Conservation (phyloP, 2,797 vertebrate species). For the Hydrophis major region DNA sequence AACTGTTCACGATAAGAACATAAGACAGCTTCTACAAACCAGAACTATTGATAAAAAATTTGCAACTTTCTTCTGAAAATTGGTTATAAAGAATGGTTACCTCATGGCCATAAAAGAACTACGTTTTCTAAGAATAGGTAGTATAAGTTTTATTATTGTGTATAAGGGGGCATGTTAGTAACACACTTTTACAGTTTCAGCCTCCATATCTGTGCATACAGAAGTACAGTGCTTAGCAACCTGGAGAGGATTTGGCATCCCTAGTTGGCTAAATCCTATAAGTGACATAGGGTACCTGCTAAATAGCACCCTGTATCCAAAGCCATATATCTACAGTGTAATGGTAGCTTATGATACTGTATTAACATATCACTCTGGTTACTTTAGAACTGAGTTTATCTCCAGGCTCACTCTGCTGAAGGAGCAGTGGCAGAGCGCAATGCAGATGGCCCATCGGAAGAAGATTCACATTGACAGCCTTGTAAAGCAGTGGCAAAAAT, state of each 20-base stretch:
- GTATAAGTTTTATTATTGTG: background rate
- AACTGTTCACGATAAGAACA: background rate
- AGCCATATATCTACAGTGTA: background rate
- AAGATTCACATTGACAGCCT: conserved; percentile 74
- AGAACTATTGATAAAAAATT: background rate
- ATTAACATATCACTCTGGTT: conserved; percentile 18
- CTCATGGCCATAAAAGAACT: background rate
- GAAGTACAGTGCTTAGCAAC: background rate
- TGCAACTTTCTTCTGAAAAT: background rate
- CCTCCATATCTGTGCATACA: background rate
- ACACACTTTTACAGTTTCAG: background rate
- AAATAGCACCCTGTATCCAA: background rate
- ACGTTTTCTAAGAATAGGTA: background rate
- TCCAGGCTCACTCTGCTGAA: conserved; percentile 80
- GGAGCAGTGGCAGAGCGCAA: conserved; percentile 83
- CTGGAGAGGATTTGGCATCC: background rate
- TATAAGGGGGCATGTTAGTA: background rate
- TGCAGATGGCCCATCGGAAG: conserved; percentile 74
- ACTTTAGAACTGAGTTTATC: conserved; percentile 81
- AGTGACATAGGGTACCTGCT: background rate
- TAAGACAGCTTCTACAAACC: background rate
- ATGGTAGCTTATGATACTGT: background rate
- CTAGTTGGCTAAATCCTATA: background rate
- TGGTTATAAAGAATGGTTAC: background rate
- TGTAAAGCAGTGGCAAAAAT: conserved; percentile 80